Evolutionary conservation across 2,888 invertebrate species (phyloP).

Genomic region (Odontomyia ornata): DNA sequence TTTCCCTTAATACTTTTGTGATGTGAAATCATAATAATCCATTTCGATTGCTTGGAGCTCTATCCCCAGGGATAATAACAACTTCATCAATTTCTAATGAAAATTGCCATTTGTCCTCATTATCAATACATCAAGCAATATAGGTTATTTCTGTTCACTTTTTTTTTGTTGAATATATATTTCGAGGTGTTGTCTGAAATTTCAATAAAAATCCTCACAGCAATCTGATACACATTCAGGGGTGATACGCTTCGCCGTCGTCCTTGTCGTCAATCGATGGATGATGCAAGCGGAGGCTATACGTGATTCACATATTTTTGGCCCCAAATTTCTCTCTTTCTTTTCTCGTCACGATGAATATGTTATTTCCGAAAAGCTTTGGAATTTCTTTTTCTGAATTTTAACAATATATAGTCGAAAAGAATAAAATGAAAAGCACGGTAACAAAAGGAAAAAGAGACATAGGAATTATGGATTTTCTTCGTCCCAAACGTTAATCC

Average conservation of each 20-base stretch:
- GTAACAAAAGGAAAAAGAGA: not conserved
- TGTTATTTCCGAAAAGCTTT: not conserved
- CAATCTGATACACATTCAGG: conserved; percentile 35
- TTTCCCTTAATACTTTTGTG: too few species aligned
- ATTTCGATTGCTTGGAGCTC: too few species aligned
- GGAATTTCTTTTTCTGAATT: conserved; percentile 23
- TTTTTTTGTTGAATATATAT: not conserved
- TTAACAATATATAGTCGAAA: conserved; percentile 6
- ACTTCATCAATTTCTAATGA: conserved; percentile 39
- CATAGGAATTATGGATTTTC: not conserved
- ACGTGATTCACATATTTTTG: conserved; percentile 38
- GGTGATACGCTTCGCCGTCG: not conserved
- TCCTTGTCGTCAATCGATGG: not conserved
- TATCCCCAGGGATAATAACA: not conserved
- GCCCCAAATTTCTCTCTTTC: not conserved
- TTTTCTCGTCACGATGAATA: conserved; percentile 26
- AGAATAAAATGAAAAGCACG: not conserved
- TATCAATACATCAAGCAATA: conserved; percentile 11
- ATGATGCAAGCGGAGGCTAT: conserved; percentile 16
- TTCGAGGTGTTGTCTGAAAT: conserved; percentile 42
- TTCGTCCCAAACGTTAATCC: too few species aligned
- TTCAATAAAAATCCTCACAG: conserved; percentile 41
- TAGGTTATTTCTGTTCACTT: not conserved
- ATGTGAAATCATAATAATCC: too few species aligned
- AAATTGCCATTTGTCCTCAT: conserved; percentile 27